Base-by-base conservation (phyloP, 2,888 invertebrate species). In the Ectemnius lituratus region DNA sequence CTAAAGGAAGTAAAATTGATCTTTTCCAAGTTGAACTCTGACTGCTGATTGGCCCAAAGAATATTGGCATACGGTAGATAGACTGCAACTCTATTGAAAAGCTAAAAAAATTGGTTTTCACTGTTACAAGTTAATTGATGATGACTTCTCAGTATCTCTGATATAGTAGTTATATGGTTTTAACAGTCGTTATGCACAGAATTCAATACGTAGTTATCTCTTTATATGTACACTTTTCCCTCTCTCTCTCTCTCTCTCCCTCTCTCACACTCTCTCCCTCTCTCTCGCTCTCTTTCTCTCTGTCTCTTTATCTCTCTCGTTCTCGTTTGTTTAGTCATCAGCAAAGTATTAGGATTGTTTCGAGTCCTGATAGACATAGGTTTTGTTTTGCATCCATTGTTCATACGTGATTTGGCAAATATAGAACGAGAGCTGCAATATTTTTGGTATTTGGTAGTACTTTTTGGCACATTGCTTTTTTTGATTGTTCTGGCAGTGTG, bases 41-140 rank as follows among this genome's bases (percentile, higher is more conserved):
- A 89, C 86, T 87, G 89, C 80, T 87, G 89, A 88, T 88, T 88
- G 86, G 87, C 85, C 89, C 88, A 88, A 89, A 89, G 84, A 86
- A 88, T 37, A 37, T 87, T 87, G 88, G 84, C 86, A 88, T 86
- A 87, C 84, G 86, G 85, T 85, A 86, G 85, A 85, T 85, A 87
- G 84, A 88, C 89, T 88, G 89, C 87, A 88, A 88, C 88, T 88
- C 85, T 87, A 88, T 86, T 83, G 72, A 83, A 87, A 85, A 80
- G 86, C 86, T 85, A 85, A 84, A 86, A 85, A 84, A 83, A 83
- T 86, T 77, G 79, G 82, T 37, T 79, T 82, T 73, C 64, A 77
- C 37, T 59, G 80, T 81, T 82, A 85, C 77, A 82, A 82, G 80
- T 85, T 81, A 82, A 82, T 37, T 63, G 72, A 82, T 72, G 80